Evolutionary conservation across 2,888 invertebrate species (phyloP).

Genomic region (Galerucella nymphaeae): DNA sequence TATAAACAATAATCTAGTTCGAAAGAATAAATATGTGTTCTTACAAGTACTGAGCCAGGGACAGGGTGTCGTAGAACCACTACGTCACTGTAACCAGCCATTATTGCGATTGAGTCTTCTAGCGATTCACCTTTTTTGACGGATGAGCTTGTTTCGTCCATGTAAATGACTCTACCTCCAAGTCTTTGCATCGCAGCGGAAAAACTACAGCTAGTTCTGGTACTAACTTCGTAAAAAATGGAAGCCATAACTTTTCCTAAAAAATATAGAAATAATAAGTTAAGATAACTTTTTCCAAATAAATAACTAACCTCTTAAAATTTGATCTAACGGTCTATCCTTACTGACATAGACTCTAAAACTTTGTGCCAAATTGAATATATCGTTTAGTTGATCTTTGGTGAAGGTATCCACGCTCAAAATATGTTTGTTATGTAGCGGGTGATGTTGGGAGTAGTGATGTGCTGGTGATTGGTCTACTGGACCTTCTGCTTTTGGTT

Average conservation of each 20-base stretch:
- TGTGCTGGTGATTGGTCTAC: conserved; percentile 47
- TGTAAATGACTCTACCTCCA: conserved; percentile 91
- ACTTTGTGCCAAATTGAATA: conserved; percentile 93
- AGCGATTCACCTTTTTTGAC: conserved; percentile 97
- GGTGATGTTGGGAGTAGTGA: conserved; percentile 60
- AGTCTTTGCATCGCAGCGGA: conserved; percentile 96
- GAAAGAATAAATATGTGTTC: too few species aligned
- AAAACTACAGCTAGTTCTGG: conserved; percentile 96
- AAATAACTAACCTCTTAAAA: conserved; percentile 67
- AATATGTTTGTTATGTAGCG: conserved; percentile 80
- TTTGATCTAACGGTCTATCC: conserved; percentile 85
- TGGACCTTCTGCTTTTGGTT: conserved; percentile 47
- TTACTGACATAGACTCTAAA: conserved; percentile 85
- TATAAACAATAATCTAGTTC: too few species aligned
- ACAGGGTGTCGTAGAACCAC: conserved; percentile 94
- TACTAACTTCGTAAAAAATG: conserved; percentile 98
- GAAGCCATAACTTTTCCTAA: conserved; percentile 93
- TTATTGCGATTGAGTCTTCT: conserved; percentile 86
- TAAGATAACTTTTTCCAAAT: background rate
- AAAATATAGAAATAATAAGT: background rate
- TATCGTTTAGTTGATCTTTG: conserved; percentile 90
- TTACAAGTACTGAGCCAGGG: conserved; percentile 89
- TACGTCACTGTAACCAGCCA: conserved; percentile 94
- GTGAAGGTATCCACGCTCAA: conserved; percentile 87
- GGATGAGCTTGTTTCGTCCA: conserved; percentile 91